Evolutionary conservation across 2,888 invertebrate species (phyloP), one percentile per base, ranked within the genome.

Genomic region (Clunio marinus): DNA sequence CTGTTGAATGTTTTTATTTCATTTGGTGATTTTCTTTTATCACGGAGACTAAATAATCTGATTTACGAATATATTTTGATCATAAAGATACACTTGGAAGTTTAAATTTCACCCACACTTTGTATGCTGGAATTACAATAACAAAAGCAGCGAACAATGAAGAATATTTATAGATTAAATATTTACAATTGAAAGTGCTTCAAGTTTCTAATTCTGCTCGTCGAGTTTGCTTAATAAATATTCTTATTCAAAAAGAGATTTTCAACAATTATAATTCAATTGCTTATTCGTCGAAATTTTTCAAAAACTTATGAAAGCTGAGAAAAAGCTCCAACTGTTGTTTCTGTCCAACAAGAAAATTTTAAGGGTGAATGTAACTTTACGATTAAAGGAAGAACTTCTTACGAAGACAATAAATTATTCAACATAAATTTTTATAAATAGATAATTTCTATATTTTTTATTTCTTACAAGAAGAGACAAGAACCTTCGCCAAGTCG

Each of bases 221-320:
- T 41, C 41, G 10, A n/a, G 41, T 41, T 3, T 41, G 15, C 41
- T 41, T 41, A 41, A 41, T 10, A 51, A n/a, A 17, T 4, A 8
- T 20, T 17, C 8, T 22, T 22, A n/a, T n/a, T n/a, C n/a, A n/a
- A n/a, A 20, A 20, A 17, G 51, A 51, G 51, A 51, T 51, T 51
- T 32, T 17, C 4, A 51, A 20, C 51, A 51, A 51, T 51, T 51
- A 51, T 51, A 51, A 51, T 51, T 51, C 51, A 51, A 51, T 51
- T 51, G 51, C 20, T n/a, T 17, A 51, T n/a, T n/a, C n/a, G n/a
- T n/a, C 10, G 41, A 41, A 41, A 41, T 41, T n/a, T n/a, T n/a
- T n/a, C 41, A 41, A 15, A 41, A 51, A 51, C n/a, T 17, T 17
- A 17, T 17, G 51, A 20, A 51, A 32, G 32, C 5, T 20, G 22